Base-by-base conservation (phyloP, 2,797 vertebrate species). In the Mormyrus proboscirostris region DNA sequence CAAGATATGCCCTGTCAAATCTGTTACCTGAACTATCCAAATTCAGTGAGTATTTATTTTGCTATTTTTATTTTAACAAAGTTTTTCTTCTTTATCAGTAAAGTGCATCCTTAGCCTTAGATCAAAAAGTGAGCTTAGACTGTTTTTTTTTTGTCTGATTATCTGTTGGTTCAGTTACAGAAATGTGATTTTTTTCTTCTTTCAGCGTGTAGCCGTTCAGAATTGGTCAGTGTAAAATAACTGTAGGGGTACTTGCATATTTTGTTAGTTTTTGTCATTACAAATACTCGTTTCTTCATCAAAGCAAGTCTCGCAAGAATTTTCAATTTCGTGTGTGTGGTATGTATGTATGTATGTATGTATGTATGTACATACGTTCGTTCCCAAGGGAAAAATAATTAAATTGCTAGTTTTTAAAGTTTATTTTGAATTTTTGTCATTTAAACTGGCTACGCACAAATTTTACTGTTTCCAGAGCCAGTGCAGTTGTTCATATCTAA, bases 1-100 rank as follows among this genome's bases (percentile, higher is more conserved):
- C 98, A 99, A 95, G 99, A 99, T 93, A 98, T 99, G 98, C 97
- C 98, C 92, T 99, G 99, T 96, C 98, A 99, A 96, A 99, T 99
- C 95, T 99, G 99, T 96, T 99, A 99, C 93, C 96, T 99, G 94
- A 99, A 99, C 95, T 99, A 99, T 93, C 98, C 98, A 90, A 99
- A 99, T 94, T 97, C 98, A 91, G 99, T 99, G 92, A 98, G 98
- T 98, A 90, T 53, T 84, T 65, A 65, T 65, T 12, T 65, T 65
- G 22, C 59, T 65, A 33, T 16, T 44, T 16, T 57, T 25, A 73
- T 73, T 73, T 38, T 73, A 33, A 65, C 3, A 29, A 29, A 33
- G 25, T 33, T 14, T 73, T 38, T 69, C 14, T 50, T 51, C 12
- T 57, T 25, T 16, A 73, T 12, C 29, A 38, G 25, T 69, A 29